Evolutionary conservation across 2,888 invertebrate species (phyloP), one percentile per base, ranked within the genome.

Genomic region (Crepidodera aurea): DNA sequence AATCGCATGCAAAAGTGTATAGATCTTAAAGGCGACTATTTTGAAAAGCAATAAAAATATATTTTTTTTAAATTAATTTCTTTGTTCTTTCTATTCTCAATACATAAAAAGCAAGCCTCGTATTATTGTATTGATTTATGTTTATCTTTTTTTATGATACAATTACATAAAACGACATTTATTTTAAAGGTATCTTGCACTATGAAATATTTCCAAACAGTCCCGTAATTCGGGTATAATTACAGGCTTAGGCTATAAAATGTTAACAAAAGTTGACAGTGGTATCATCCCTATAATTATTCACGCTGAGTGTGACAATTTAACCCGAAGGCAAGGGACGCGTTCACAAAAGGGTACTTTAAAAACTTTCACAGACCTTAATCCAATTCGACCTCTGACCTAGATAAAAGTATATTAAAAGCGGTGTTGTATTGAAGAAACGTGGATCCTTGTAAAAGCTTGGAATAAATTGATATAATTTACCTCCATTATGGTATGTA

Each of bases 311-410:
- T 44, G 22, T 13, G 44, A 44, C 25, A 44, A 44, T 44, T 44
- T 13, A 44, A 19, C n/a, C 4, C 44, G 10, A 25, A 44, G 16
- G 34, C 34, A 12, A 32, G 32, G 16, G 16, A 42, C 5, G 42
- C 19, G 10, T n/a, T 13, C 12, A 44, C n/a, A 51, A 51, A 51
- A 51, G 37, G 51, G 51, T 19, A 16, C 39, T 40, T 37, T 53
- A 40, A 53, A 51, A 53, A 53, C 53, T 56, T 56, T 34, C 34
- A 13, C 13, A 22, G 18, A n/a, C 37, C 42, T 44, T 56, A 56
- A 56, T 56, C 56, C 25, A 56, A 56, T 46, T 46, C 22, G 34
- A 56, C 46, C 44, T 46, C 25, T 46, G 56, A 56, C 56, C 56
- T 16, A 46, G 46, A 56, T 56, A 46, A 56, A 54, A 42, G 42